Conservation (phyloP, 2,113 vertebrate species). For the Xiphorhynchus elegans region DNA sequence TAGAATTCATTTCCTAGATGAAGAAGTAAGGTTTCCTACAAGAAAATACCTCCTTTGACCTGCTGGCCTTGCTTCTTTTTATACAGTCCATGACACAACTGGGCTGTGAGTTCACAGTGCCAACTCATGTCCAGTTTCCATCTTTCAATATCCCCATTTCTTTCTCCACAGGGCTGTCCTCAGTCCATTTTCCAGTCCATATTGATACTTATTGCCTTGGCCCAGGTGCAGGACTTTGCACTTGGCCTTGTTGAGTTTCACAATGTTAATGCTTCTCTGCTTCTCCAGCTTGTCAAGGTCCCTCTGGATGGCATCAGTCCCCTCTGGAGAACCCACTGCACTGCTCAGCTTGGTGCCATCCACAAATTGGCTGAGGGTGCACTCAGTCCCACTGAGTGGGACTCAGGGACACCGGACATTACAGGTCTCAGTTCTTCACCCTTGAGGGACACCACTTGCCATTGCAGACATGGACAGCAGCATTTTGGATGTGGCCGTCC, state of each 20-base stretch:
- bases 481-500: not conserved
- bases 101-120: not conserved
- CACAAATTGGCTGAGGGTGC: not conserved
- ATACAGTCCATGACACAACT: fast-evolving
- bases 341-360: not conserved
- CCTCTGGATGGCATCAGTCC: not conserved
- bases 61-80: not conserved
- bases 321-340: fast-evolving
- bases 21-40: not conserved
- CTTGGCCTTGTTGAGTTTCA: not conserved
- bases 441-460: not conserved
- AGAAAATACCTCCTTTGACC: not conserved
- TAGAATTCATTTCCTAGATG: not conserved
- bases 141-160: fast-evolving
- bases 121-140: not conserved
- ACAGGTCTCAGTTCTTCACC: fast-evolving
- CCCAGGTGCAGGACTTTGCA: not conserved
- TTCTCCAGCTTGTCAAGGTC: not conserved
- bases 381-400: not conserved
- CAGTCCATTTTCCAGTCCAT: fast-evolving
- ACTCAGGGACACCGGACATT: not conserved
- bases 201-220: fast-evolving
- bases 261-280: fast-evolving
- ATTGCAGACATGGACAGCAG: fast-evolving
- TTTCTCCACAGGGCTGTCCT: not conserved